Evolutionary conservation across 1,140 invertebrate species (phyloP), one percentile per base, ranked within the genome.

Genomic region (Drosophila sturtevanti): DNA sequence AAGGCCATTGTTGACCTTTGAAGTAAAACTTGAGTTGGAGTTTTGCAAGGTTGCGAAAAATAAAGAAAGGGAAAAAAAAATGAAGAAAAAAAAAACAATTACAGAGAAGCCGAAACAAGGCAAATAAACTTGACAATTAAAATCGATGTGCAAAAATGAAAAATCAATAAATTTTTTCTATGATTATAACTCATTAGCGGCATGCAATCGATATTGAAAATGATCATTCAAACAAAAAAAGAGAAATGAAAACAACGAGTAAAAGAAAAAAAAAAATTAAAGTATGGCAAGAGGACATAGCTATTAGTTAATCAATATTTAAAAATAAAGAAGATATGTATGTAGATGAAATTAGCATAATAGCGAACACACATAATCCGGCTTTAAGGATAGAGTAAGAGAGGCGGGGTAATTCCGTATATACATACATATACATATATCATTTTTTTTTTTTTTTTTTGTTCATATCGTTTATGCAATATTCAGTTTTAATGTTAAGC

Each of bases 261-360:
- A 24, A 24, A 24, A 55, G 34, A 41, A 38, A 38, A 62, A 34
- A 52, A 37, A 62, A 73, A 35, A 59, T 22, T 61, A 58, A 89
- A 73, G 66, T 87, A 79, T 87, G 79, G 79, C 78, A 81, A 64
- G 79, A 87, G 82, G 79, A 81, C 60, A 22, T 63, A 72, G 74
- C 75, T 76, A 68, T 68, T n/a, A 75, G 73, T 44, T 85, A 74
- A 67, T 69, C 71, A 70, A 61, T 68, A 76, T 69, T 10, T 9
- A 18, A 41, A 0, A 7, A 44, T 16, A 1, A 44, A 44, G 41
- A 48, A 48, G 41, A n/a, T n/a, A n/a, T n/a, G n/a, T n/a, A n/a
- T n/a, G 18, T 21, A 48, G 9, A 48, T 21, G 22, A 72, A 79
- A 86, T 87, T 86, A 86, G 82, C 84, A 87, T 86, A 81, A 65